Conservation (phyloP, 2,888 invertebrate species). For the Phaonia tiefii region DNA sequence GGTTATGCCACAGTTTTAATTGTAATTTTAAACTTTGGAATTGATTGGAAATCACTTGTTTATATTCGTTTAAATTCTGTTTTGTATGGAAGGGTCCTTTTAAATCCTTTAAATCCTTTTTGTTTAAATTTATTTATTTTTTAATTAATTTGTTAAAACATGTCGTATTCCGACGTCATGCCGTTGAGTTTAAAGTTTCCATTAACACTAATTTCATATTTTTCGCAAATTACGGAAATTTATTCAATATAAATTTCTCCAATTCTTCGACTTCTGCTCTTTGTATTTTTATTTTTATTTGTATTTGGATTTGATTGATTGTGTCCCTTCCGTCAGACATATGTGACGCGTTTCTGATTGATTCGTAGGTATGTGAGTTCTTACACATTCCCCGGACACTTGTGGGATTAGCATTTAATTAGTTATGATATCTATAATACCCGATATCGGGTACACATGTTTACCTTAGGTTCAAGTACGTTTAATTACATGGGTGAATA, state of each 20-base stretch:
- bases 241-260: conserved; percentile 42
- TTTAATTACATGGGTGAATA: conserved; percentile 30
- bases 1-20: conserved; percentile 22
- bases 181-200: conserved; percentile 69
- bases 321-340: conserved; percentile 39
- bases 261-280: too few species aligned
- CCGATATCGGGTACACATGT: conserved; percentile 6
- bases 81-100: too few species aligned
- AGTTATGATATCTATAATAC: conserved; percentile 44
- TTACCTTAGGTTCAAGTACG: conserved; percentile 38
- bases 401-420: conserved; percentile 59
- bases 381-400: neutral
- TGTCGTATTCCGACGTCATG: conserved; percentile 38
- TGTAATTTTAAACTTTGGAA: neutral
- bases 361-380: conserved; percentile 44
- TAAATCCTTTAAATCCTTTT: too few species aligned
- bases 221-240: conserved; percentile 41
- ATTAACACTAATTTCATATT: conserved; percentile 69
- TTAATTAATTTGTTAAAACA: neutral
- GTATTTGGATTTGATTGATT: conserved; percentile 45
- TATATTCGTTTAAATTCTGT: neutral
- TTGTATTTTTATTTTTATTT: conserved; percentile 32
- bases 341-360: conserved; percentile 58
- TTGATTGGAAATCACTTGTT: neutral
- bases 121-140: conserved; percentile 19